Evolutionary conservation across 2,113 vertebrate genomes (phyloP).

Genomic region (Melozone crissalis): DNA sequence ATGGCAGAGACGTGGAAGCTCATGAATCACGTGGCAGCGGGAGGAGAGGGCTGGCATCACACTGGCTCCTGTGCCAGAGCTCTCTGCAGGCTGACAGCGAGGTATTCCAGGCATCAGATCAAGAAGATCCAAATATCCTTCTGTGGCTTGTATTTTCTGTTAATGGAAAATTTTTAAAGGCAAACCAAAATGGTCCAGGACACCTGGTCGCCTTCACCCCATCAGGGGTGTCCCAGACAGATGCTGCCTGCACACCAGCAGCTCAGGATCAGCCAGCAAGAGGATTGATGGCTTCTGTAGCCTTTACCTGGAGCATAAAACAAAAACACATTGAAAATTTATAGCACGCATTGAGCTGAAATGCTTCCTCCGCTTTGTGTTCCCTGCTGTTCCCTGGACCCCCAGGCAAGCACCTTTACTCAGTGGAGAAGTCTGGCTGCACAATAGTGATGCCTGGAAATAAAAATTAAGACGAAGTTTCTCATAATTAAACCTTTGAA

Average conservation of each 20-base stretch:
- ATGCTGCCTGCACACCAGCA: not conserved
- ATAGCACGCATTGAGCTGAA: not conserved
- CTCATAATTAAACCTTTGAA: not conserved
- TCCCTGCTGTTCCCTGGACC: not conserved
- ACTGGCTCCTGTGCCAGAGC: rapidly evolving
- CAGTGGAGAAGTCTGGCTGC: not conserved
- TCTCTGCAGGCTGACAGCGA: rapidly evolving
- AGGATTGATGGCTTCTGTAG: not conserved
- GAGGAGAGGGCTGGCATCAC: not conserved
- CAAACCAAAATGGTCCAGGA: not conserved
- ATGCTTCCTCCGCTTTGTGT: not conserved
- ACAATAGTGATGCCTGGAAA: not conserved
- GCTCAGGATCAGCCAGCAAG: not conserved
- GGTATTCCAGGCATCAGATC: not conserved
- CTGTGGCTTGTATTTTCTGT: rapidly evolving
- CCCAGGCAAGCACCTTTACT: not conserved
- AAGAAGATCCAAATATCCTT: not conserved
- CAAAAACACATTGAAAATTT: not conserved
- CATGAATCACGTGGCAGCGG: not conserved
- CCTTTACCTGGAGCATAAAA: not conserved
- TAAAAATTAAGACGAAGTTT: not conserved
- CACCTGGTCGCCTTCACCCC: not conserved
- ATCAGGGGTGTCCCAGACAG: not conserved
- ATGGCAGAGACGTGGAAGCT: constrained; percentile 15
- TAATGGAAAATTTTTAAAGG: not conserved